Evolutionary conservation across 2,797 vertebrate genomes (phyloP).

Genomic region (Anabas testudineus): DNA sequence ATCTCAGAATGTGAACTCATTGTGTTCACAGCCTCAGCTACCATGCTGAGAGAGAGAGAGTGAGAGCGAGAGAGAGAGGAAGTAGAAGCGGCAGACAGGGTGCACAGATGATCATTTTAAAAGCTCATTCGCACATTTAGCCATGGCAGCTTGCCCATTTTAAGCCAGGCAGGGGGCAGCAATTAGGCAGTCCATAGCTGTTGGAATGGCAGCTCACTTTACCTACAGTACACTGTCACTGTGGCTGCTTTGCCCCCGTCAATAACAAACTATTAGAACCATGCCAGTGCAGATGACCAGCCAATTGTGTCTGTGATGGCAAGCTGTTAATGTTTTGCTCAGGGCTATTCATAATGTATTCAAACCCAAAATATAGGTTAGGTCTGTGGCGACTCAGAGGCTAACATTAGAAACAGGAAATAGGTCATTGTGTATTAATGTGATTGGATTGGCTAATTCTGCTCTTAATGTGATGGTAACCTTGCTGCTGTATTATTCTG

Average conservation of each 20-base stretch:
- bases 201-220: conserved; percentile 55
- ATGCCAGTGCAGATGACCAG: conserved; percentile 56
- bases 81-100: conserved; percentile 44
- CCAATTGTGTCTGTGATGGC: conserved; percentile 67
- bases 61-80: conserved; percentile 49
- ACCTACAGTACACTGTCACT: conserved; percentile 37
- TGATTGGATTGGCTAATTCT: conserved; percentile 64
- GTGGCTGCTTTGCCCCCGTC: conserved; percentile 59
- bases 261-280: conserved; percentile 73
- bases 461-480: conserved; percentile 28
- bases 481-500: conserved; percentile 21
- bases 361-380: conserved; percentile 75
- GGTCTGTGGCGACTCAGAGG: conserved; percentile 59
- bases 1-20: conserved; percentile 30
- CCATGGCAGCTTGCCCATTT: conserved; percentile 66
- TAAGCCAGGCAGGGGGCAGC: conserved; percentile 46
- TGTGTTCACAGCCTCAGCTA: conserved; percentile 33
- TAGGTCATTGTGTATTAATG: conserved; percentile 67
- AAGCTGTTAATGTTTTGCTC: conserved; percentile 69
- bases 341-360: conserved; percentile 70
- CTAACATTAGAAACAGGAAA: conserved; percentile 65
- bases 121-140: conserved; percentile 68
- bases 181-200: conserved; percentile 62
- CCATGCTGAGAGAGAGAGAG: conserved; percentile 53
- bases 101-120: conserved; percentile 65